phyloP scores from a whole-genome alignment of 2,888 invertebrate genomes.

The Hipparchia semele region DNA sequence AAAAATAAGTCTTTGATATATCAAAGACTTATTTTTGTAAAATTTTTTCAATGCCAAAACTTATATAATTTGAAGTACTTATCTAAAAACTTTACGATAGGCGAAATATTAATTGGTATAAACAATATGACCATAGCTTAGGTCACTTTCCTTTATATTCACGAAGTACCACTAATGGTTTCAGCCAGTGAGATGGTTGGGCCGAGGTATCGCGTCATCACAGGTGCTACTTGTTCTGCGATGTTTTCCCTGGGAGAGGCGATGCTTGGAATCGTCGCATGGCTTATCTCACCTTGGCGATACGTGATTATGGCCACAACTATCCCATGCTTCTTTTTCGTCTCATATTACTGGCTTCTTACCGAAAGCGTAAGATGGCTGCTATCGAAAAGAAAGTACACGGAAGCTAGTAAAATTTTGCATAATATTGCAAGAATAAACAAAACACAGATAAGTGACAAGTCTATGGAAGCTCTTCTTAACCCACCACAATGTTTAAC shows the following conservation, averaged over 20 bases:
- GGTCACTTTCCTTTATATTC: not conserved
- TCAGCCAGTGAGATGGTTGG: constrained; percentile 87
- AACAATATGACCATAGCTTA: too few species aligned
- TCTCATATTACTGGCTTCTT: constrained; percentile 85
- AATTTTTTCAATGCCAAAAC: too few species aligned
- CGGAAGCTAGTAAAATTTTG: constrained; percentile 84
- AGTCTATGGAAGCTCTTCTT: constrained; percentile 68
- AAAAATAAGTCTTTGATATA: too few species aligned
- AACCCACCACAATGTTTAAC: constrained; percentile 20
- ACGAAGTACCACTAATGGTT: not conserved
- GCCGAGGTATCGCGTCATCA: constrained; percentile 87
- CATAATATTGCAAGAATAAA: constrained; percentile 85
- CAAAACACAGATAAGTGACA: constrained; percentile 78
- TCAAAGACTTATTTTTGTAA: too few species aligned
- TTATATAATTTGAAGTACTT: too few species aligned
- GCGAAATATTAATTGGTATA: not conserved
- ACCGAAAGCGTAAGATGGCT: constrained; percentile 90
- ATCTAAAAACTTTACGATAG: too few species aligned
- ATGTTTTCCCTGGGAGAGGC: constrained; percentile 89
- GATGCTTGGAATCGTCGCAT: constrained; percentile 85
- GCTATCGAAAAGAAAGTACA: constrained; percentile 84
- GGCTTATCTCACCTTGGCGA: constrained; percentile 87
- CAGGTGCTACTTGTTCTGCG: constrained; percentile 86
- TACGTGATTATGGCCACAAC: constrained; percentile 85
- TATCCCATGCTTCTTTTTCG: constrained; percentile 85